These are phyloP conservation scores for Prinia subflava DNA, from an alignment of 2,113 vertebrate species.

Conservation along the genomic window DNA sequence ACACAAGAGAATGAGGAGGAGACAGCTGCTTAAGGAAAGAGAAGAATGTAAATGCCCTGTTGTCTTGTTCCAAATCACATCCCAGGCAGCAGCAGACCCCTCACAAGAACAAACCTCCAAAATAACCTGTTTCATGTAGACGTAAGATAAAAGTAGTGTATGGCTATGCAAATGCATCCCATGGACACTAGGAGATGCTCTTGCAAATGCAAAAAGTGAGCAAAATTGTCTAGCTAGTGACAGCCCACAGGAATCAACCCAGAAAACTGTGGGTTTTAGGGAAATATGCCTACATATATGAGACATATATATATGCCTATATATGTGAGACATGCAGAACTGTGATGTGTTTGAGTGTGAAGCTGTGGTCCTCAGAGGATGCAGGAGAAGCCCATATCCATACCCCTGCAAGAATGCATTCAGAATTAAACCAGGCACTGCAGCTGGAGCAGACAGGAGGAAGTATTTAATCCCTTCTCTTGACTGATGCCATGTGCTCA, in stretches of 20 bases:
- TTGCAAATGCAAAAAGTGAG: background rate
- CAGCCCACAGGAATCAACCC: background rate
- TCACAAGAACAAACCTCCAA: background rate
- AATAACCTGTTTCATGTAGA: background rate
- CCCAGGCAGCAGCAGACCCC: fast-evolving
- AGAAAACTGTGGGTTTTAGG: background rate
- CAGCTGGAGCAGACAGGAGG: background rate
- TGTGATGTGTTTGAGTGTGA: background rate
- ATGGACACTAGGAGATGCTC: background rate
- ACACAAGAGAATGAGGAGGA: background rate
- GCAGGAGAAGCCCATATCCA: background rate
- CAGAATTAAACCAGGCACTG: background rate
- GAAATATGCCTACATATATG: background rate
- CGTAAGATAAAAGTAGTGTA: background rate
- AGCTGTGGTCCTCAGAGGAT: background rate
- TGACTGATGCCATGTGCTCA: fast-evolving
- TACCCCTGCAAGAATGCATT: background rate
- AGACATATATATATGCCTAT: background rate
- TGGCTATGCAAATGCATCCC: background rate
- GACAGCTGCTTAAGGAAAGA: background rate
- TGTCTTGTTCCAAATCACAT: background rate
- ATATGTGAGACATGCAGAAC: background rate
- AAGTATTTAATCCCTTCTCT: background rate
- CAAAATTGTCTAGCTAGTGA: background rate
- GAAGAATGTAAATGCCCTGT: background rate